Percentiles rank a stretch among this genome's conserved stretches.
These are phyloP conservation scores for Eupithecia insigniata DNA, from an alignment of 2,888 invertebrate genomes.

Conservation along the genomic window DNA sequence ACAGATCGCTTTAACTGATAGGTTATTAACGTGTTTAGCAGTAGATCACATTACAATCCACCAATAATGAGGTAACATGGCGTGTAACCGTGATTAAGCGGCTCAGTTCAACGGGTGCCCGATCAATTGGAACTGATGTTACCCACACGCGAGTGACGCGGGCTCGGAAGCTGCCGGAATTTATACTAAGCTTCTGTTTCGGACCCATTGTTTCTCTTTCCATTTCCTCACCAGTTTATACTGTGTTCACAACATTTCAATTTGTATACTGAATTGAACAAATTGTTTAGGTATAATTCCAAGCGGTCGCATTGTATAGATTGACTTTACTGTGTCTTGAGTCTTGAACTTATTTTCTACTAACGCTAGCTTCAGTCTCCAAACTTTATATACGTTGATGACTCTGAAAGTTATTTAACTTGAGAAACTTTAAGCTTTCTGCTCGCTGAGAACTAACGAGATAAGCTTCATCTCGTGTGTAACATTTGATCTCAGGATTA, in stretches of 20 bases:
- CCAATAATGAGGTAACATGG: conserved; percentile 57
- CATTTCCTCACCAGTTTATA: conserved; percentile 23
- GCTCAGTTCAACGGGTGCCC: conserved; percentile 62
- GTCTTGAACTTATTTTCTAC: conserved; percentile 25
- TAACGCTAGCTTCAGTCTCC: conserved; percentile 26
- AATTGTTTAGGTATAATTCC: conserved; percentile 27
- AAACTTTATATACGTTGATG: conserved; percentile 37
- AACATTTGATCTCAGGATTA: conserved; percentile 34
- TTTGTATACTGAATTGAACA: conserved; percentile 19
- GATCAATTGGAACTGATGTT: conserved; percentile 69
- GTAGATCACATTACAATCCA: conserved; percentile 49
- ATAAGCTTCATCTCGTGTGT: conserved; percentile 29
- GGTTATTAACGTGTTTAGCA: conserved; percentile 37
- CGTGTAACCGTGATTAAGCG: conserved; percentile 68
- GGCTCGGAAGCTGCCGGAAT: conserved; percentile 54
- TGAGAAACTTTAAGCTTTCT: conserved; percentile 30
- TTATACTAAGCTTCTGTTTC: conserved; percentile 49
- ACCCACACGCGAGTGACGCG: conserved; percentile 49
- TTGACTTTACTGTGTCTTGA: conserved; percentile 17
- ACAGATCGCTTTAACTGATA: conserved; percentile 16
- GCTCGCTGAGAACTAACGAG: conserved; percentile 28
- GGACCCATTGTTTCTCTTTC: conserved; percentile 29
- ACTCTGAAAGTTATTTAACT: conserved; percentile 35
- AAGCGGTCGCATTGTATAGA: background rate
- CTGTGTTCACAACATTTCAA: conserved; percentile 21